Evolutionary conservation across 2,113 vertebrate species (phyloP).

Genomic region (Oreochromis spilurus): DNA sequence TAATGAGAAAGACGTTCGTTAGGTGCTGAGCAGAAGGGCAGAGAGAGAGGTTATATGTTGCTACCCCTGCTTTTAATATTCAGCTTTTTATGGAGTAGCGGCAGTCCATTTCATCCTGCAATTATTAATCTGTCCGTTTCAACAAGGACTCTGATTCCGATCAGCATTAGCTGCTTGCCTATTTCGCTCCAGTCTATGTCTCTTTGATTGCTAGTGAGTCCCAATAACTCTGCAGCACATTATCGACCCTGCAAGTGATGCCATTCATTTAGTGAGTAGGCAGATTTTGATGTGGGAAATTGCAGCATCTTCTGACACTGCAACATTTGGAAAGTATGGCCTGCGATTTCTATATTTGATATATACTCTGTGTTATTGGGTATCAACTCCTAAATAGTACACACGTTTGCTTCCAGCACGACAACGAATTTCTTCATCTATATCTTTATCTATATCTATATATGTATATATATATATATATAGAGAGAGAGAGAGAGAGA

Average conservation of each 20-base stretch:
- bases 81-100: slow-evolving; percentile 15
- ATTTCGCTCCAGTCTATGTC: slow-evolving; percentile 10
- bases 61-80: neutral
- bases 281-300: slow-evolving; percentile 12
- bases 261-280: neutral
- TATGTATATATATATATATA: neutral
- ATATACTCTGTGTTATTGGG: neutral
- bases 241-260: neutral
- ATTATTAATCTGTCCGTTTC: slow-evolving; percentile 40
- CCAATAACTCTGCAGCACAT: slow-evolving; percentile 17
- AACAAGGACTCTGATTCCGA: slow-evolving; percentile 10
- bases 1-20: neutral
- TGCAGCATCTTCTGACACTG: neutral
- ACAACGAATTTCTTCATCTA: neutral
- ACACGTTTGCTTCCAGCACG: neutral
- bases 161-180: slow-evolving; percentile 21
- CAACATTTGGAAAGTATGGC: neutral
- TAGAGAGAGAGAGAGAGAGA: no score
- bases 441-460: neutral
- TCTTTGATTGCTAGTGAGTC: slow-evolving; percentile 34
- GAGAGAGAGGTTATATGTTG: neutral
- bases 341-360: neutral
- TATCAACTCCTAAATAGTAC: neutral
- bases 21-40: neutral
- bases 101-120: slow-evolving; percentile 31